Evolutionary conservation across 2,113 vertebrate genomes (phyloP).

Genomic region (Phoxinus phoxinus): DNA sequence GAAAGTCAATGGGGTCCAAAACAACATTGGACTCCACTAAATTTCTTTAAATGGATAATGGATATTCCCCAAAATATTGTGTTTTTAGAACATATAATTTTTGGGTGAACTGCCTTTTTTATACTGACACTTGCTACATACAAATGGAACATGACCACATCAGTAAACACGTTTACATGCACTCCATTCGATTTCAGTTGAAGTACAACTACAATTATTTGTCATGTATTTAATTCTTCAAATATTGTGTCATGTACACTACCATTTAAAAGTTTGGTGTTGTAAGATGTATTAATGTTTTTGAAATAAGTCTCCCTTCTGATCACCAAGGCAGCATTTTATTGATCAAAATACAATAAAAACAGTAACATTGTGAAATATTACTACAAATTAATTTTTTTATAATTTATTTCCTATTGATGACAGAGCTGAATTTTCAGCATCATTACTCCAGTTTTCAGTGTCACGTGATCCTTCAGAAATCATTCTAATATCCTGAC

Average conservation of each 20-base stretch:
- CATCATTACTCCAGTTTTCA: background rate
- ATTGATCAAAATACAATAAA: background rate
- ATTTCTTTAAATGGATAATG: background rate
- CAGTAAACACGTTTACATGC: background rate
- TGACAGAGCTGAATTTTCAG: background rate
- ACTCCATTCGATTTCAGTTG: background rate
- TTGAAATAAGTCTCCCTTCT: background rate
- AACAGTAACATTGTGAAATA: background rate
- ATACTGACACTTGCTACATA: background rate
- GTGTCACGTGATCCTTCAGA: background rate
- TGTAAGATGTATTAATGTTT: background rate
- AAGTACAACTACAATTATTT: too few relatives aligned
- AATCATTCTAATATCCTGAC: background rate
- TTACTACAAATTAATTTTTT: background rate
- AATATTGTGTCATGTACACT: background rate
- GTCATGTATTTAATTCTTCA: background rate
- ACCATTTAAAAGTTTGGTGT: background rate
- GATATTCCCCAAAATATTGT: background rate
- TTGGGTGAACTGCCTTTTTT: conserved; percentile 2
- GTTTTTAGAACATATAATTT: background rate
- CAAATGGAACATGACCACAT: conserved; percentile 9
- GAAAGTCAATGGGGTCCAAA: background rate
- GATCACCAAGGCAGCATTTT: background rate
- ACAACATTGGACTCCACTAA: background rate
- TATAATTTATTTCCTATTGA: background rate